Conservation (phyloP, 2,797 vertebrate genomes). For the Carcharodon carcharias region DNA sequence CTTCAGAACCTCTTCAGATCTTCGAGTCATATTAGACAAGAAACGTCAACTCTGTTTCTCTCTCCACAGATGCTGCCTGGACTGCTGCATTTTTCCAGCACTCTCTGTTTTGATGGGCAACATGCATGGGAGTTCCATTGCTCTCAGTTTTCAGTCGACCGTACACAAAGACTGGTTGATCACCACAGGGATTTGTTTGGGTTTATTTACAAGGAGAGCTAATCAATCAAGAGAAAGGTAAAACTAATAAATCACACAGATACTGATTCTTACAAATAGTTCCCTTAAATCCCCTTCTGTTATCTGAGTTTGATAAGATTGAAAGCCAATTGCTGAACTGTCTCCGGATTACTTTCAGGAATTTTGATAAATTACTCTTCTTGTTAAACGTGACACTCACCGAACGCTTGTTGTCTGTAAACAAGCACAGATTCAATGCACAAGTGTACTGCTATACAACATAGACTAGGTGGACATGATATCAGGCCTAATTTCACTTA, state of each 20-base stretch:
- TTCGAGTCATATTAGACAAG: too few relatives aligned
- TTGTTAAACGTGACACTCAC: neutral
- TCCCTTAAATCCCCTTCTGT: neutral
- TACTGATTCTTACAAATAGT: neutral
- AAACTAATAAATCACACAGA: neutral
- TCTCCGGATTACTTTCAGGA: neutral
- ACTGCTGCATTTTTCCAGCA: too few relatives aligned
- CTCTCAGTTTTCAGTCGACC: neutral
- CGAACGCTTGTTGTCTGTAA: neutral
- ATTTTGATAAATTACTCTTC: neutral
- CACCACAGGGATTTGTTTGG: neutral
- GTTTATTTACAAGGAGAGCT: neutral
- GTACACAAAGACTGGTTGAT: neutral
- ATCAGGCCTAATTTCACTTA: neutral
- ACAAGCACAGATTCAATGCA: neutral
- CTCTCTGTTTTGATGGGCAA: too few relatives aligned
- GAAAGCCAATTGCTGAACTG: neutral
- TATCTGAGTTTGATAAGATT: neutral
- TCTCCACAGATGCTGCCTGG: too few relatives aligned
- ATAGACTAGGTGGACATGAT: neutral
- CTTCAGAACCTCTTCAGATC: too few relatives aligned
- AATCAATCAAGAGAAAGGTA: neutral
- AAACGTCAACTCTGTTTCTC: too few relatives aligned
- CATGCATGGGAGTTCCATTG: neutral
- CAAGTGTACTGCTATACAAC: neutral